These are phyloP conservation scores for Ochotona princeps DNA, from an alignment of 2,113 vertebrate genomes.

Conservation along the genomic window DNA sequence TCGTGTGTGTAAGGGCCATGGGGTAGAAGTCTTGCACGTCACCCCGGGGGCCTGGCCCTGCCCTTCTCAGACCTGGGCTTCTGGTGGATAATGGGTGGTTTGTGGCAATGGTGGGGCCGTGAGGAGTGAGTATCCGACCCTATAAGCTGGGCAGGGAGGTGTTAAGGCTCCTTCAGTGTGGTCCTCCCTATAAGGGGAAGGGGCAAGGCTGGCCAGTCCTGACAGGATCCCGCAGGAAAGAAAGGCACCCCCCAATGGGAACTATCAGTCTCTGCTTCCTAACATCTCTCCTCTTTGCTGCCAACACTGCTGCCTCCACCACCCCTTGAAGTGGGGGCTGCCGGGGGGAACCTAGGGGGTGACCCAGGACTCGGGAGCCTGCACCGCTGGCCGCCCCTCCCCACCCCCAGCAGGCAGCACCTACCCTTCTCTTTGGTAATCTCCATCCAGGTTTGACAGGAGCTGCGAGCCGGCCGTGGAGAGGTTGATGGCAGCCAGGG, in stretches of 20 bases:
- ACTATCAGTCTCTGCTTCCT: too few relatives aligned
- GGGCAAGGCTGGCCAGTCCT: background rate
- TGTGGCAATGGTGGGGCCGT: too few relatives aligned
- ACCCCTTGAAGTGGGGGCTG: background rate
- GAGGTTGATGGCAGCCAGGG: conserved; percentile 93
- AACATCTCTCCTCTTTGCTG: background rate
- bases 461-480: conserved; percentile 97
- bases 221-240: background rate
- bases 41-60: background rate
- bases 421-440: conserved; percentile 96
- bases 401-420: background rate
- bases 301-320: background rate
- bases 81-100: too few relatives aligned
- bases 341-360: background rate
- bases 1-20: background rate
- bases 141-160: too few relatives aligned
- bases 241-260: background rate
- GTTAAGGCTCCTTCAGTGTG: too few relatives aligned
- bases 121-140: too few relatives aligned
- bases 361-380: too few relatives aligned
- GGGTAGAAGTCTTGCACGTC: too few relatives aligned
- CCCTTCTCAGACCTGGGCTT: background rate
- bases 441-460: conserved; percentile 95
- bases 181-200: background rate
- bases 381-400: background rate